Conservation (phyloP, 2,888 invertebrate genomes). For the Lithophane socia region DNA sequence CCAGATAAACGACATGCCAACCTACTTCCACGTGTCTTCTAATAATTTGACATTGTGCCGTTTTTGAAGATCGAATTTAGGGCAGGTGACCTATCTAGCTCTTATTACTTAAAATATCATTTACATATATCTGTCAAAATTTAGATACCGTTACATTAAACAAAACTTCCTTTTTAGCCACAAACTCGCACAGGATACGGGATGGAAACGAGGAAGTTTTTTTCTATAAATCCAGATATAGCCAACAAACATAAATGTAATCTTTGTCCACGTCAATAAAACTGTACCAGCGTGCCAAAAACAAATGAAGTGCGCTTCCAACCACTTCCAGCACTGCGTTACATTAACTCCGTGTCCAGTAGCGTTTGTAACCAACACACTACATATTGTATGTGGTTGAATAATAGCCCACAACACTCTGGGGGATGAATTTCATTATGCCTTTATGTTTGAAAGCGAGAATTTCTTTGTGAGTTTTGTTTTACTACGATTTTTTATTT, state of each 20-base stretch:
- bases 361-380: slow-evolving; percentile 85
- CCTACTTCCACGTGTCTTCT: too few species aligned
- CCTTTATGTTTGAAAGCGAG: slow-evolving; percentile 84
- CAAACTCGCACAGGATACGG: background rate
- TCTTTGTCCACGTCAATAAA: slow-evolving; percentile 21
- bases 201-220: background rate
- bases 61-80: too few species aligned
- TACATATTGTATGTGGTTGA: slow-evolving; percentile 88
- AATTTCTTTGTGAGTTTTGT: slow-evolving; percentile 81
- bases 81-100: too few species aligned
- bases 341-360: slow-evolving; percentile 74
- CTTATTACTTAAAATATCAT: too few species aligned
- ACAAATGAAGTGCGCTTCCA: slow-evolving; percentile 27
- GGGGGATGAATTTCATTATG: slow-evolving; percentile 89
- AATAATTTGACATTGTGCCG: too few species aligned
- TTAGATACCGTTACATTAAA: background rate
- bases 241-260: background rate
- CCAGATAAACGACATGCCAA: too few species aligned
- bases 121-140: too few species aligned
- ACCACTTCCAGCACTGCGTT: slow-evolving; percentile 69
- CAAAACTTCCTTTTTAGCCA: background rate
- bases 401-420: slow-evolving; percentile 88
- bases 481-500: slow-evolving; percentile 81
- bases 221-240: background rate
- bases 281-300: background rate